phyloP scores from a whole-genome alignment of 2,113 vertebrate species.

The Sphaerodactylus townsendi region DNA sequence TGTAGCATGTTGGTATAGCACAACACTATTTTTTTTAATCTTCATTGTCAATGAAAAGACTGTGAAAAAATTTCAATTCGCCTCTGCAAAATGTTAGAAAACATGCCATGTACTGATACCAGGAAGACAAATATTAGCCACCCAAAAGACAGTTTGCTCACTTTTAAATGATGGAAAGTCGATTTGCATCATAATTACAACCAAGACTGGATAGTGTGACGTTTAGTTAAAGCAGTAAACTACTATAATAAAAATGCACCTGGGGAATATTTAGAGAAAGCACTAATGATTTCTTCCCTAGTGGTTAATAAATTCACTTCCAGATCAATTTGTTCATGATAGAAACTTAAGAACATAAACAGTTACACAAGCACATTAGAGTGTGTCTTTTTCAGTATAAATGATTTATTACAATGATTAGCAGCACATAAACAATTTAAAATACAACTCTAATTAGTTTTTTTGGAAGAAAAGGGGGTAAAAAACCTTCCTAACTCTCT shows the following conservation, averaged over 20 bases:
- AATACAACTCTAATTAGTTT: constrained; percentile 86
- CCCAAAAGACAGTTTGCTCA: constrained; percentile 38
- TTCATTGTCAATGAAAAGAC: constrained; percentile 1
- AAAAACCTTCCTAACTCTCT: constrained; percentile 76
- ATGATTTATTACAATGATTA: constrained; percentile 90
- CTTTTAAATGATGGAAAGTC: constrained; percentile 64
- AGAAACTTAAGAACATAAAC: constrained; percentile 84
- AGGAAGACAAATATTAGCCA: neutral
- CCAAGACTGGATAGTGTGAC: constrained; percentile 67
- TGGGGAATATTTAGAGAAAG: constrained; percentile 84
- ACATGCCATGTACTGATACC: neutral
- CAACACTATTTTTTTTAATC: neutral
- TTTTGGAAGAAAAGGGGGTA: constrained; percentile 76
- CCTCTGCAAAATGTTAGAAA: constrained; percentile 11
- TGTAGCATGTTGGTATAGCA: neutral
- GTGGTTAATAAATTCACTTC: constrained; percentile 87
- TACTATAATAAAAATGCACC: constrained; percentile 80
- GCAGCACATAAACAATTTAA: constrained; percentile 87
- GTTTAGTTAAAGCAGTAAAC: constrained; percentile 83
- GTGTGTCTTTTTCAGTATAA: constrained; percentile 85
- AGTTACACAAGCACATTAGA: constrained; percentile 78
- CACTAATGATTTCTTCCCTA: constrained; percentile 86
- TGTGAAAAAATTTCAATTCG: constrained; percentile 5
- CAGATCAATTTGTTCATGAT: constrained; percentile 87
- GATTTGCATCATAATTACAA: constrained; percentile 76